A percentile compares a stretch with the other conserved stretches of the same genome.
Evolutionary conservation across 1,140 invertebrate species (phyloP).

Genomic region (Ips typographus): DNA sequence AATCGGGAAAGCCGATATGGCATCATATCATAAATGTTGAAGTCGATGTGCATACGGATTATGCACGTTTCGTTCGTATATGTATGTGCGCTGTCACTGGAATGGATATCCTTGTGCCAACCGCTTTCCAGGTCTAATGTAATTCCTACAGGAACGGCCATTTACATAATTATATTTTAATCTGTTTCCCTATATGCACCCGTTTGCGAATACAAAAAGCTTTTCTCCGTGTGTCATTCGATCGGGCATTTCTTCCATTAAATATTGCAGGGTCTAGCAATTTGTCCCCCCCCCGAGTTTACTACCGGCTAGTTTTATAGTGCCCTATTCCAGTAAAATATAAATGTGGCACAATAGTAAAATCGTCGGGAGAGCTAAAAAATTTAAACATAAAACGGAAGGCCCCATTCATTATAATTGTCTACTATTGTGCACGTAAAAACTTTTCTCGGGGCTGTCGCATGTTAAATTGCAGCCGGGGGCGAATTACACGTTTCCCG

Average conservation of each 20-base stretch:
- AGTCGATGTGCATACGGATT: conserved; percentile 20
- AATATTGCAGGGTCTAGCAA: no score
- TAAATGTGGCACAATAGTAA: not conserved
- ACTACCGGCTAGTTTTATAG: not conserved
- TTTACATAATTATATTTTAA: conserved; percentile 22
- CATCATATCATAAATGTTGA: conserved; percentile 14
- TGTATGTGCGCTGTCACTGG: not conserved
- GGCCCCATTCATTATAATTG: not conserved
- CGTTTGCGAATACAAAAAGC: not conserved
- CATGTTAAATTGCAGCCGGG: not conserved
- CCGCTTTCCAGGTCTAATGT: conserved; percentile 1
- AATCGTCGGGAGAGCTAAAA: not conserved
- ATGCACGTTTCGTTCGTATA: conserved; percentile 1
- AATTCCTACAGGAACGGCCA: conserved; percentile 4
- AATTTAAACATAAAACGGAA: not conserved
- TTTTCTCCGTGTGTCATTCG: not conserved
- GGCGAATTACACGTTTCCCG: conserved; percentile 2
- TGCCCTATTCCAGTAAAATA: not conserved
- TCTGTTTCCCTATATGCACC: conserved; percentile 10
- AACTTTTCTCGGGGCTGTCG: conserved; percentile 6
- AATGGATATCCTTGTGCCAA: conserved; percentile 11
- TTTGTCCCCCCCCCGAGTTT: not conserved
- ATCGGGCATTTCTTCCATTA: not conserved
- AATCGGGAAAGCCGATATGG: conserved; percentile 21
- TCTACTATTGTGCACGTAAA: not conserved